These are phyloP conservation scores for Octopus bimaculoides DNA, from an alignment of 1,140 invertebrate species.

Conservation along the genomic window DNA sequence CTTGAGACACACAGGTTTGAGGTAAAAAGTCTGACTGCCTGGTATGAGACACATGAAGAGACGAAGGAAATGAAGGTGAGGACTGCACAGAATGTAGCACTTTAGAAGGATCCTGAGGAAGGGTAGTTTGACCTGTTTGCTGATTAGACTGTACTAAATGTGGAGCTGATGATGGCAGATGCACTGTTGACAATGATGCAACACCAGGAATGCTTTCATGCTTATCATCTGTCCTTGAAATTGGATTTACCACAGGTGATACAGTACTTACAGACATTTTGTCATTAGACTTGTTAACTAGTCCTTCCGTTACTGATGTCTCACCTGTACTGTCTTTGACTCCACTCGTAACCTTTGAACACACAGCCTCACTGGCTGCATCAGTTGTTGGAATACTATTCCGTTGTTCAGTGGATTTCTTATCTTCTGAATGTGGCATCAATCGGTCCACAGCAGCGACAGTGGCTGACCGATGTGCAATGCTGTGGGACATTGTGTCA, in stretches of 20 bases:
- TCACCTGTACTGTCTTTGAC: too few species aligned
- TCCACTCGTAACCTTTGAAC: too few species aligned
- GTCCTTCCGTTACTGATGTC: too few species aligned
- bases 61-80: neutral
- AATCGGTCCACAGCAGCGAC: neutral
- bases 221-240: slow-evolving; percentile 4
- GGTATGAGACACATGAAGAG: neutral
- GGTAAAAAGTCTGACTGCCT: slow-evolving; percentile 5
- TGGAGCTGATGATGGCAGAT: neutral
- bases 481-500: too few species aligned
- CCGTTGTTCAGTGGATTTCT: neutral
- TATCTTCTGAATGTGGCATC: neutral
- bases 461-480: neutral
- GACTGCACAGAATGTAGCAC: neutral
- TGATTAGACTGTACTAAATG: neutral
- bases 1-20: neutral
- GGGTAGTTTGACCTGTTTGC: neutral
- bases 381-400: neutral
- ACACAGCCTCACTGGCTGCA: too few species aligned
- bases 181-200: neutral
- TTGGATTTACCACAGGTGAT: neutral
- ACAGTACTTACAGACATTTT: neutral
- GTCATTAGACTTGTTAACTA: too few species aligned
- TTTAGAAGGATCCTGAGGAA: neutral
- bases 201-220: slow-evolving; percentile 1